A percentile compares a stretch with the other conserved stretches of the same genome.
Evolutionary conservation across 2,797 vertebrate genomes (phyloP).

Genomic region (Anas flavirostris): DNA sequence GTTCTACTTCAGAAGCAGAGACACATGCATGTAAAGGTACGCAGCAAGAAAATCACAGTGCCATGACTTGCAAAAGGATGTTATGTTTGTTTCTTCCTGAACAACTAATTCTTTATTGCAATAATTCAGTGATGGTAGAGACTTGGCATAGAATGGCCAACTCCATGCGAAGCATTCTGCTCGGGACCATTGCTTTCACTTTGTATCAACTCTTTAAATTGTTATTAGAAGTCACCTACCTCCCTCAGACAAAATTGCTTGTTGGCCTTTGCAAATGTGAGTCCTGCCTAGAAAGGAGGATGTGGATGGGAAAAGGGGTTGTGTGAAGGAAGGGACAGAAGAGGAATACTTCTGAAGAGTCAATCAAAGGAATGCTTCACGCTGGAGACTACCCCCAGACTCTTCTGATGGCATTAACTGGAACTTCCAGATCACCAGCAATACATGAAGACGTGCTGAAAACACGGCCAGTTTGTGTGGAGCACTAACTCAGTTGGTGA

Average conservation of each 20-base stretch:
- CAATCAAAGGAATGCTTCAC: not conserved
- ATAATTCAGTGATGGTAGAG: not conserved
- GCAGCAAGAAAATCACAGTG: not conserved
- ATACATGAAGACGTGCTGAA: not conserved
- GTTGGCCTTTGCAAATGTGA: not conserved
- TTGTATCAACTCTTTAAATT: not conserved
- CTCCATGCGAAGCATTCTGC: not conserved
- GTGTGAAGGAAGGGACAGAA: not conserved
- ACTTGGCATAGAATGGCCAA: not conserved
- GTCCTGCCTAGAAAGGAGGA: not conserved
- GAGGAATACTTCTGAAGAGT: not conserved
- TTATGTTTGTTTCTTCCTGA: not conserved
- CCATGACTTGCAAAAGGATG: not conserved
- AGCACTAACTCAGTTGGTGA: not conserved
- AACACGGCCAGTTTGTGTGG: not conserved
- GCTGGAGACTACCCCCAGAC: not conserved
- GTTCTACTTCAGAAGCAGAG: slow-evolving; percentile 29
- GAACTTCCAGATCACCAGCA: slow-evolving; percentile 35
- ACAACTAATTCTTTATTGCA: not conserved
- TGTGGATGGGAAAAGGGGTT: not conserved
- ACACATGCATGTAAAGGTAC: slow-evolving; percentile 13
- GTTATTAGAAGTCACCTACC: not conserved
- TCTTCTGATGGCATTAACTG: slow-evolving; percentile 11
- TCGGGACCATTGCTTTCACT: not conserved
- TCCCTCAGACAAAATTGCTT: not conserved